Base-by-base conservation (phyloP, 2,888 invertebrate genomes). In the Apamea anceps region DNA sequence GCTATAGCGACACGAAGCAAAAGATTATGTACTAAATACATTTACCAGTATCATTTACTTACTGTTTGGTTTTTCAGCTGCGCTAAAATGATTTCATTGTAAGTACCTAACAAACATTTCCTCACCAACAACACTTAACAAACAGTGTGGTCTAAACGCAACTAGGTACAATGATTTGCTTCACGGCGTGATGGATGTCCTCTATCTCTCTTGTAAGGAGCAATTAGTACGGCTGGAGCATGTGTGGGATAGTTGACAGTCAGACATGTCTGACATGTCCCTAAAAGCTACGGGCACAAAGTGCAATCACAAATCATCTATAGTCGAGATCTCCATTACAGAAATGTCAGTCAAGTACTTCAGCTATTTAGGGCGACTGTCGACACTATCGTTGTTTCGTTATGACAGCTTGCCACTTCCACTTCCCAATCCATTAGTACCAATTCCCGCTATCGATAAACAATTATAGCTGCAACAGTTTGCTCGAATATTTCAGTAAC, bases 361-460 rank as follows among this genome's bases (percentile, higher is more conserved):
- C 57, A 63, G 68, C 63, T 82, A 81, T 82, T 85, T 71, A 54
- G 0, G 42, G 54, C 57, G 67, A 28, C 45, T 63, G 37, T 62
- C 21, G 5, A 32, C 70, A 45, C 42, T 51, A 25, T 28, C 7
- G 25, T 18, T 25, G 28, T 32, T 42, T 28, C 7, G 25, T 28
- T n/a, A 21, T 32, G 42, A 51, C 37, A 54, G 54, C n/a, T 32
- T 45, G 28, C 2, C 45, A 62, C 75, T 67, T n/a, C 54, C 0
- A 67, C 54, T 54, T 54, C 57, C 25, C 37, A 80, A 80, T 48
- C 54, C 68, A 80, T 81, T 74, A 81, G 67, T 74, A 68, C 45
- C 32, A 54, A 81, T 67, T 57, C 25, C 8, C 18, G 13, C 15
- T 54, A 67, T 54, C 60, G 2, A 54, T 37, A 25, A 37, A 57